Conservation (phyloP, 2,113 vertebrate genomes). For the Emydura subglobosa region DNA sequence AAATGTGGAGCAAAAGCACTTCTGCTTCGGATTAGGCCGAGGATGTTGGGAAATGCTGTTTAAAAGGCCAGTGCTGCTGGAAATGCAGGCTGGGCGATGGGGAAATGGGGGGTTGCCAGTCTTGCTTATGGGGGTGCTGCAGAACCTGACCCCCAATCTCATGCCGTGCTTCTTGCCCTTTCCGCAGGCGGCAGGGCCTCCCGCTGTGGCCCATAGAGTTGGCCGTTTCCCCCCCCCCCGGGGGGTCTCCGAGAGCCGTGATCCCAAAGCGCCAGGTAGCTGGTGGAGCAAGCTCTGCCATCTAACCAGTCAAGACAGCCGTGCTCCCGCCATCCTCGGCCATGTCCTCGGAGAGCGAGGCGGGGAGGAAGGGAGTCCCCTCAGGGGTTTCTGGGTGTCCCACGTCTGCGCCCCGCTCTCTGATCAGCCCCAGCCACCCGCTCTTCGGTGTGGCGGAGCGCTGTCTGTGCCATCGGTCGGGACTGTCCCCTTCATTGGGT, state of each 20-base stretch:
- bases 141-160: neutral
- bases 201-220: neutral
- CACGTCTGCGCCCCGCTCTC: neutral
- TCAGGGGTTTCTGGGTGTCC: neutral
- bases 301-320: neutral
- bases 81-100: neutral
- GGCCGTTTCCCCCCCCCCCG: neutral
- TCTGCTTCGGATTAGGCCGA: slow-evolving; percentile 71
- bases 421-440: neutral
- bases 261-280: neutral
- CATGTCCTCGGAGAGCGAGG: neutral
- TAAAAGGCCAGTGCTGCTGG: slow-evolving; percentile 47
- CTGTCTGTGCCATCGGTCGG: no score
- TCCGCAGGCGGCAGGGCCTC: no score
- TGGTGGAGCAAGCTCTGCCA: neutral
- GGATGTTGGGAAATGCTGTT: slow-evolving; percentile 66
- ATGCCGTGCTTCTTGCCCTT: neutral
- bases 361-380: neutral
- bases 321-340: neutral
- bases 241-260: neutral
- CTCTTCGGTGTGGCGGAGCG: neutral
- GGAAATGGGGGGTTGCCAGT: neutral
- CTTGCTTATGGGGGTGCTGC: neutral
- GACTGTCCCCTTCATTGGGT: neutral
- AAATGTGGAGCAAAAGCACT: slow-evolving; percentile 74